A percentile compares a stretch with the other conserved stretches of the same genome.
phyloP scores from a whole-genome alignment of 2,888 invertebrate species.

The Erynnis tages region DNA sequence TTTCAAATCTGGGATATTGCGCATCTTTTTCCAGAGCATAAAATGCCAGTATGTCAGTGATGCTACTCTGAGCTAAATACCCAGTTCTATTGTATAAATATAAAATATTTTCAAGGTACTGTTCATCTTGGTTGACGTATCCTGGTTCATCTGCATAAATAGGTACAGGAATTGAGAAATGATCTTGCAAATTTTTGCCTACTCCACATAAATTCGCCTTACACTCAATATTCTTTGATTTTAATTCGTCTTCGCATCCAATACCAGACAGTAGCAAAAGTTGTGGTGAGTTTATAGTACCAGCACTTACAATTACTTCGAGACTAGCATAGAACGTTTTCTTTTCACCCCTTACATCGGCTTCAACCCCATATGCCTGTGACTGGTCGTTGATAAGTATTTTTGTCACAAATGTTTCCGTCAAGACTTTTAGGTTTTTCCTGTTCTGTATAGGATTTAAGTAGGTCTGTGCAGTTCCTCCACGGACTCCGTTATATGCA shows the following conservation, averaged over 20 bases:
- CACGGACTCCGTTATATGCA: conserved; percentile 66
- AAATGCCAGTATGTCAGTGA: conserved; percentile 75
- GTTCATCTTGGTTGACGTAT: conserved; percentile 39
- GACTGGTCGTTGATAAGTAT: conserved; percentile 68
- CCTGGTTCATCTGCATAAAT: conserved; percentile 51
- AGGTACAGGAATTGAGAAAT: conserved; percentile 58
- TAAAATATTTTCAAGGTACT: conserved; percentile 52
- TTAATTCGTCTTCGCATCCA: conserved; percentile 62
- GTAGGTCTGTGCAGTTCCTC: conserved; percentile 74
- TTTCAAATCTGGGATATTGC: conserved; percentile 53
- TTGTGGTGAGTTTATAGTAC: conserved; percentile 73
- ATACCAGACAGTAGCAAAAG: conserved; percentile 77
- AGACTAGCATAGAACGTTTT: conserved; percentile 45
- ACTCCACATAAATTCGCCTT: conserved; percentile 66
- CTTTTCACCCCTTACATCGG: conserved; percentile 41
- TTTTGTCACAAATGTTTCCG: conserved; percentile 70
- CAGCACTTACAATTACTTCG: conserved; percentile 74
- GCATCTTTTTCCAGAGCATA: conserved; percentile 46
- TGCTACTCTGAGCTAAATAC: conserved; percentile 62
- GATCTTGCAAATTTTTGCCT: conserved; percentile 80
- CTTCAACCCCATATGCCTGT: conserved; percentile 60
- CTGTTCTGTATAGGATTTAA: conserved; percentile 47
- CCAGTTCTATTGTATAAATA: conserved; percentile 79
- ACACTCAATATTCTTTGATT: conserved; percentile 52
- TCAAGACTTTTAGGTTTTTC: conserved; percentile 60